A percentile compares a stretch with the other conserved stretches of the same genome.
phyloP scores from a whole-genome alignment of 2,113 vertebrate genomes.

The Limanda limanda region DNA sequence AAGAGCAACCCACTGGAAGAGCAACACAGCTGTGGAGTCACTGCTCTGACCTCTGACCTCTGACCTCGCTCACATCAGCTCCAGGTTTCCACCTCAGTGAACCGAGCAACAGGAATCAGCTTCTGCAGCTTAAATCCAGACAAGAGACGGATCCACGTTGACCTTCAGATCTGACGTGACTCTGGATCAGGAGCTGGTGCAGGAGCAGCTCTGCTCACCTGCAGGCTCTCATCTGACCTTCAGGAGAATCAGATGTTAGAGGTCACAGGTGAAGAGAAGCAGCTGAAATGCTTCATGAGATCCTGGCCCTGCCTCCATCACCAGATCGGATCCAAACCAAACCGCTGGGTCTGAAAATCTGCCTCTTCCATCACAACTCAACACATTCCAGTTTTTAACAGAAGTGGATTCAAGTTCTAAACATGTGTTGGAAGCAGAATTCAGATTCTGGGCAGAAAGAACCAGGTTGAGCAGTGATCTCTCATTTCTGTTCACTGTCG shows the following conservation, averaged over 20 bases:
- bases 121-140: background rate
- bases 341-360: too few relatives aligned
- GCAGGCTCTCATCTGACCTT: background rate
- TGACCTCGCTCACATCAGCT: slow-evolving; percentile 10
- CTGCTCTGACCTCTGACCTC: slow-evolving; percentile 26
- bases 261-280: slow-evolving; percentile 5
- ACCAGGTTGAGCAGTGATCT: too few relatives aligned
- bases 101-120: background rate
- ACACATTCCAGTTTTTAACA: background rate
- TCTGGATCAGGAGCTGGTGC: slow-evolving; percentile 35
- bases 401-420: background rate
- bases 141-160: too few relatives aligned
- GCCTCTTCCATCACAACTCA: background rate
- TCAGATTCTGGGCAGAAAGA: too few relatives aligned
- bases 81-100: slow-evolving; percentile 11
- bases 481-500: background rate
- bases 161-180: background rate
- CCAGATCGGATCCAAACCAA: background rate
- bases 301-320: background rate
- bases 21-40: slow-evolving; percentile 17
- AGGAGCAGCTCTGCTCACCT: background rate
- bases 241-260: slow-evolving; percentile 18
- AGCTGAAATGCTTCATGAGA: slow-evolving; percentile 25
- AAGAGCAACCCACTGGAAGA: background rate
- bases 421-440: background rate